Conservation (phyloP, 2,888 invertebrate species). For the Acrobasis suavella region DNA sequence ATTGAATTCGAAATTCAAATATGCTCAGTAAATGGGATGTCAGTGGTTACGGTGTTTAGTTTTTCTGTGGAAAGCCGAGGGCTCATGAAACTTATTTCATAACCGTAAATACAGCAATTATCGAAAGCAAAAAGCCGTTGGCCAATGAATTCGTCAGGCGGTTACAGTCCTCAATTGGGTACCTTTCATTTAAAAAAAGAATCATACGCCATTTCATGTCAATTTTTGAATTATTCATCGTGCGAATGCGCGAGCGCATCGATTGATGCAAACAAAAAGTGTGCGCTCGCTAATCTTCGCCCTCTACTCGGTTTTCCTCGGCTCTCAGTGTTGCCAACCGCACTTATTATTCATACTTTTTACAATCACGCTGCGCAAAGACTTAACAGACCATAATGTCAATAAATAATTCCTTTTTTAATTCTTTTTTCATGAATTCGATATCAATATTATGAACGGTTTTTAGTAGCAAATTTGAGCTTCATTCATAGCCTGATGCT, state of each 20-base stretch:
- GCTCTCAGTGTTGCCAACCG: constrained; percentile 73
- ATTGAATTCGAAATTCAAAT: neutral
- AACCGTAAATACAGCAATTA: constrained; percentile 76
- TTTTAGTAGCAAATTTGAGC: constrained; percentile 53
- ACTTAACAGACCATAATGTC: constrained; percentile 71
- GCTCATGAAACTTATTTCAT: constrained; percentile 44
- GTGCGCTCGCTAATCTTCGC: constrained; percentile 80
- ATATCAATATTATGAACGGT: constrained; percentile 60
- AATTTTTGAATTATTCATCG: constrained; percentile 83
- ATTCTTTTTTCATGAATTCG: constrained; percentile 64
- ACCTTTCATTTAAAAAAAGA: constrained; percentile 82
- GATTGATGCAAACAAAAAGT: constrained; percentile 82
- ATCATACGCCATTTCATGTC: constrained; percentile 83
- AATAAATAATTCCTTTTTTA: constrained; percentile 74
- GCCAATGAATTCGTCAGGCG: constrained; percentile 82
- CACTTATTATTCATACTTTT: constrained; percentile 80
- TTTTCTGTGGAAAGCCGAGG: neutral
- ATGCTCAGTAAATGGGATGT: neutral
- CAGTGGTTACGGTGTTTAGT: neutral
- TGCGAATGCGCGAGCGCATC: constrained; percentile 82
- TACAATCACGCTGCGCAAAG: constrained; percentile 79
- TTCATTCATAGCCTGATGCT: constrained; percentile 59
- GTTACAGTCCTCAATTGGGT: constrained; percentile 83
- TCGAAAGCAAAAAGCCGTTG: constrained; percentile 76
- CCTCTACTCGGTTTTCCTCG: constrained; percentile 66